A percentile compares a stretch with the other conserved stretches of the same genome.
These are phyloP conservation scores for Poecile atricapillus DNA, from an alignment of 2,113 vertebrate genomes.

Conservation along the genomic window DNA sequence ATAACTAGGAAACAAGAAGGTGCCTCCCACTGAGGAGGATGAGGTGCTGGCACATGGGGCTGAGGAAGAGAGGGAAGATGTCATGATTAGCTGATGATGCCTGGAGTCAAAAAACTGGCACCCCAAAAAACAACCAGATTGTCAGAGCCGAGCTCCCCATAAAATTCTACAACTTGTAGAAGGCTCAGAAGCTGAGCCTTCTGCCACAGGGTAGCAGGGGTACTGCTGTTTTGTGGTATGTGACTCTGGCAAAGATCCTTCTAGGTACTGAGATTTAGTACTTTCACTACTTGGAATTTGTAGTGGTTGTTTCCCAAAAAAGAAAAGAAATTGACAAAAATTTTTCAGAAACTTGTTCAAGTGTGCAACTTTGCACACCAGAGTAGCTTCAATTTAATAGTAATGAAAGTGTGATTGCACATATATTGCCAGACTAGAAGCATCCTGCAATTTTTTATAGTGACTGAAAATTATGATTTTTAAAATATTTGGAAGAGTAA, in stretches of 20 bases:
- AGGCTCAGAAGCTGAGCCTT: background rate
- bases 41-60: background rate
- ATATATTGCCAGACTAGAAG: background rate
- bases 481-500: background rate
- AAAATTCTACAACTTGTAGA: background rate
- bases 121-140: background rate
- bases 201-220: background rate
- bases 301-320: background rate
- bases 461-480: background rate
- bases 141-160: fast-evolving
- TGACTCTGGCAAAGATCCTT: background rate
- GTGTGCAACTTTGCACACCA: background rate
- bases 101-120: background rate
- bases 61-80: background rate
- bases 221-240: background rate
- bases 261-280: background rate
- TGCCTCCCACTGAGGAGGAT: background rate
- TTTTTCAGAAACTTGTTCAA: background rate
- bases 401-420: background rate
- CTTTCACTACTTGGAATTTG: background rate
- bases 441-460: background rate
- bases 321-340: fast-evolving
- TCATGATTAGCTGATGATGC: background rate
- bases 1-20: background rate
- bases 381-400: background rate